phyloP scores from a whole-genome alignment of 2,797 vertebrate species.

The Sebastiscus albofasciatus region DNA sequence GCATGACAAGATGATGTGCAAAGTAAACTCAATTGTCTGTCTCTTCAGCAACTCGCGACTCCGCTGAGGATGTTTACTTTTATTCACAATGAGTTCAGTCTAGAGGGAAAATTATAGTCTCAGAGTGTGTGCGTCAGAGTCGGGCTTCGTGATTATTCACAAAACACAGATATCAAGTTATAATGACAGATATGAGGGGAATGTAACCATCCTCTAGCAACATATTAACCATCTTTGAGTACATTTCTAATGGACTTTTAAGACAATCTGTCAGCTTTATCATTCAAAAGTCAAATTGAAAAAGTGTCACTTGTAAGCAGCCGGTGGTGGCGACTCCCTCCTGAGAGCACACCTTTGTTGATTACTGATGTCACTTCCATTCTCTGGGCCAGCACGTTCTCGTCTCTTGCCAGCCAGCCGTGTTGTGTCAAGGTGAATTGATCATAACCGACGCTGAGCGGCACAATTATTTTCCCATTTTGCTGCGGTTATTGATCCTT shows the following conservation, averaged over 20 bases:
- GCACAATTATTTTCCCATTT: slow-evolving; percentile 43
- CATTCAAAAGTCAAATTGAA: not conserved
- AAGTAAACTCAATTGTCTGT: slow-evolving; percentile 28
- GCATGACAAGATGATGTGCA: slow-evolving; percentile 15
- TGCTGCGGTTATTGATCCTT: slow-evolving; percentile 47
- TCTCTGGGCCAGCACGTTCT: not conserved
- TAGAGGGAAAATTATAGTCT: not conserved
- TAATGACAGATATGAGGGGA: not conserved
- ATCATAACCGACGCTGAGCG: slow-evolving; percentile 30
- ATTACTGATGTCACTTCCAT: slow-evolving; percentile 24
- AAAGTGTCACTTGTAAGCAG: not conserved
- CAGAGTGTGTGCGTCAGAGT: not conserved
- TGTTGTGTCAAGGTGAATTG: slow-evolving; percentile 12
- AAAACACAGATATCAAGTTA: not conserved
- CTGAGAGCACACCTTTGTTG: not conserved
- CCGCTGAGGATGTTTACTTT: slow-evolving; percentile 14
- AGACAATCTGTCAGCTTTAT: not conserved
- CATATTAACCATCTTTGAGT: not conserved
- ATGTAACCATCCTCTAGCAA: not conserved
- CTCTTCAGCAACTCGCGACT: slow-evolving; percentile 9
- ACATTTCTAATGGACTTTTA: not conserved
- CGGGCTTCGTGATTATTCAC: not conserved
- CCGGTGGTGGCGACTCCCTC: slow-evolving; percentile 1
- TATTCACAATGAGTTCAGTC: not conserved
- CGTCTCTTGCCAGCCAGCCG: slow-evolving; percentile 1